Evolutionary conservation across 2,888 invertebrate genomes (phyloP), one percentile per base, ranked within the genome.

Genomic region (Podotricha telesiphe): DNA sequence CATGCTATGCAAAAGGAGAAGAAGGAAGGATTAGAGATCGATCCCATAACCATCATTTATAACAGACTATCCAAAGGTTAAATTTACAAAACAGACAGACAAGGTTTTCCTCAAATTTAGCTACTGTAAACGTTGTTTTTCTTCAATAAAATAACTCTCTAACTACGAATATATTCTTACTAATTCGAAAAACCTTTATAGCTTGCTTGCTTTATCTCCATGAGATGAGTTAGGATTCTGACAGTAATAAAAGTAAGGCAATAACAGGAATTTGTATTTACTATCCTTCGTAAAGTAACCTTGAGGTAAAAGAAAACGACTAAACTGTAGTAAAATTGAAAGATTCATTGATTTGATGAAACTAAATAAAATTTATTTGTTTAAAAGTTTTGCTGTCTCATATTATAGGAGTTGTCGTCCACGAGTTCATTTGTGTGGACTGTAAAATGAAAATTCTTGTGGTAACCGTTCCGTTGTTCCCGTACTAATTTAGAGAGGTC

Each of bases 311-410:
- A n/a, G n/a, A 28, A 53, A 53, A 15, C 2, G 22, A 53, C 34
- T 34, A 28, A 28, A 53, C n/a, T 53, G n/a, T 17, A 53, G 10
- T 53, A 53, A 53, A 53, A n/a, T 53, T n/a, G 10, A 53, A n/a
- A 10, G 53, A 53, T n/a, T n/a, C n/a, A 53, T 28, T 28, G 28
- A 53, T 53, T 28, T 1, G 15, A n/a, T 53, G 53, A n/a, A 28
- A 10, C 2, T 17, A 34, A 34, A 34, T 53, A 34, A 34, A 53
- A 17, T 53, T 34, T 53, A 53, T 53, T 34, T 53, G 34, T 11
- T 17, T 53, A 7, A 28, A 53, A 53, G 34, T 34, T 34, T 28
- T 28, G 8, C n/a, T 5, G 8, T 10, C 7, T 37, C n/a, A 37
- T 10, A 28, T n/a, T 28, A 28, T 37, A 5, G 7, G 4, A 37